These are phyloP conservation scores for Carassius auratus DNA, from an alignment of 2,113 vertebrate genomes.

Conservation along the genomic window DNA sequence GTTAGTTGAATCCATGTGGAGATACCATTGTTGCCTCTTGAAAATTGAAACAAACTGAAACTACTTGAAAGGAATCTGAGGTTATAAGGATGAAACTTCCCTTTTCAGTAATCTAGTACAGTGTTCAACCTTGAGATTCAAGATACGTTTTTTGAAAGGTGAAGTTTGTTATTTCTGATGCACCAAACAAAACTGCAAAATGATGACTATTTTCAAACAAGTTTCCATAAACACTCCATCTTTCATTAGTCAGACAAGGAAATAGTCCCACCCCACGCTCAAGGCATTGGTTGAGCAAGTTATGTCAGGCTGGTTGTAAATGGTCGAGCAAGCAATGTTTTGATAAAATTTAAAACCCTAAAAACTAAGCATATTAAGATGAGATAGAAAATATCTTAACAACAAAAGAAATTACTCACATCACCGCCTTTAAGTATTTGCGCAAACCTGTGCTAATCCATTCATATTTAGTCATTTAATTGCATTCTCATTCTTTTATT, in stretches of 20 bases:
- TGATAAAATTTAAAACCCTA: background rate
- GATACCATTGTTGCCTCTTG: background rate
- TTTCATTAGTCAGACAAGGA: background rate
- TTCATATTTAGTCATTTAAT: constrained; percentile 24
- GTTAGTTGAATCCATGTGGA: background rate
- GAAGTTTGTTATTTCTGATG: no score
- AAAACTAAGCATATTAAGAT: background rate
- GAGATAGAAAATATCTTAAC: background rate
- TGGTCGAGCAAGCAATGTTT: background rate
- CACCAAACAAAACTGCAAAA: background rate
- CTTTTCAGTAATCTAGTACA: background rate
- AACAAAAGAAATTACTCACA: background rate
- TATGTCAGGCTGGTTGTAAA: background rate
- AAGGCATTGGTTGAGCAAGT: background rate
- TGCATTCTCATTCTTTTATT: background rate
- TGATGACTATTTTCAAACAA: background rate
- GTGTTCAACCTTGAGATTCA: no score
- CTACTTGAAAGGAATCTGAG: background rate
- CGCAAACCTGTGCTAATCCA: background rate
- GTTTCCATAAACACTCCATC: background rate
- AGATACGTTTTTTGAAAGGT: background rate
- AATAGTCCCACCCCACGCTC: background rate
- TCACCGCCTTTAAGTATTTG: background rate
- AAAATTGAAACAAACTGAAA: background rate
- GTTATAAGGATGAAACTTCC: background rate